Conservation (phyloP, 2,797 vertebrate genomes). For the Triplophysa yarkandensis region DNA sequence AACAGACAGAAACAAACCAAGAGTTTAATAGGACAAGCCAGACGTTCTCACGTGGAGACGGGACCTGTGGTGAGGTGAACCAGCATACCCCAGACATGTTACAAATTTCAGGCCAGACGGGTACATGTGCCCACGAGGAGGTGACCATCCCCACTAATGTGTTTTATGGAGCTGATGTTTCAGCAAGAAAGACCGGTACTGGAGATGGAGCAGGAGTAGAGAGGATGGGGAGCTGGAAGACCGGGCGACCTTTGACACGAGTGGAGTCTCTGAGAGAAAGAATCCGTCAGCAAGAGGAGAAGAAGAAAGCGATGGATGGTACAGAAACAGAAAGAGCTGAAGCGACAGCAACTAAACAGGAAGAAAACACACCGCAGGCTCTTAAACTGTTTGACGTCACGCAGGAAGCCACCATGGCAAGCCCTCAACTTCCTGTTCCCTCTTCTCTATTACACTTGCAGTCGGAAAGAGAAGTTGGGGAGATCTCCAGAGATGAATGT, state of each 20-base stretch:
- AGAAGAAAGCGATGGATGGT: conserved; percentile 2
- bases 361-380: conserved; percentile 64
- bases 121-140: conserved; percentile 50
- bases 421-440: conserved; percentile 73
- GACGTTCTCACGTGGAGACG: background rate
- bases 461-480: conserved; percentile 65
- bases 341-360: conserved; percentile 58
- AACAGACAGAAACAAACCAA: conserved; percentile 61
- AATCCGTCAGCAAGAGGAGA: conserved; percentile 66
- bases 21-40: conserved; percentile 2
- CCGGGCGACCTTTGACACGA: conserved; percentile 70
- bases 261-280: conserved; percentile 75
- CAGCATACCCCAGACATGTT: conserved; percentile 11
- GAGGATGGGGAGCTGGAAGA: conserved; percentile 72
- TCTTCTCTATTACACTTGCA: conserved; percentile 65
- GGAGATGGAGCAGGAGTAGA: conserved; percentile 56
- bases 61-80: background rate
- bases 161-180: conserved; percentile 73
- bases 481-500: conserved; percentile 27
- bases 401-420: conserved; percentile 71
- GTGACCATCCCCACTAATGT: conserved; percentile 73
- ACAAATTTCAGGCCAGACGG: conserved; percentile 48
- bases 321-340: conserved; percentile 38
- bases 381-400: conserved; percentile 67
- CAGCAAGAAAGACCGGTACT: conserved; percentile 27